A percentile compares a stretch with the other conserved stretches of the same genome.
Evolutionary conservation across 2,888 invertebrate genomes (phyloP).

Genomic region (Arctia plantaginis): DNA sequence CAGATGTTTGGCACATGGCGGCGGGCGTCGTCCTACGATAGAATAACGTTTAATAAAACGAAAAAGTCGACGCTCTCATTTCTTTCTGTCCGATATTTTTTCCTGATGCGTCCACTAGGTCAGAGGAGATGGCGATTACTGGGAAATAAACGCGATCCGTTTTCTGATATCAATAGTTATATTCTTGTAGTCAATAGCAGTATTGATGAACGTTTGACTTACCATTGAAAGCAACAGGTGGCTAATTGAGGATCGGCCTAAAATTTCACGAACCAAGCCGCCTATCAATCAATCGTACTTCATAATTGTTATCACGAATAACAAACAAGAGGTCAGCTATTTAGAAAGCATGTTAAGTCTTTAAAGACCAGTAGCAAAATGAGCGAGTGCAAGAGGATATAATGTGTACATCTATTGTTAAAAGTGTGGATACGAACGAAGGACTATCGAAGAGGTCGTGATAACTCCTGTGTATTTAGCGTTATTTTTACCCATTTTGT

Average conservation of each 20-base stretch:
- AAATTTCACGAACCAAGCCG: constrained; percentile 14
- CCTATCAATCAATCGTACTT: constrained; percentile 16
- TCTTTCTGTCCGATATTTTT: constrained; percentile 48
- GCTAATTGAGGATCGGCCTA: constrained; percentile 18
- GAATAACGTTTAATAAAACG: constrained; percentile 61
- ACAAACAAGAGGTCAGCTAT: background rate
- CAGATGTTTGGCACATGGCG: constrained; percentile 83
- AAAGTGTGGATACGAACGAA: too few relatives aligned
- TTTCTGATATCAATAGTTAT: constrained; percentile 7
- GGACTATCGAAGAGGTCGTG: too few relatives aligned
- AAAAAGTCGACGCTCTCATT: constrained; percentile 50
- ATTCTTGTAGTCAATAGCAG: constrained; percentile 15
- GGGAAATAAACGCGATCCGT: constrained; percentile 16
- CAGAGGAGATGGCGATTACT: constrained; percentile 35
- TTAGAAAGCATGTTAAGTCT: background rate
- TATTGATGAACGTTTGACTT: constrained; percentile 11
- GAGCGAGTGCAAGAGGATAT: too few relatives aligned
- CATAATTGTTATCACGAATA: constrained; percentile 5
- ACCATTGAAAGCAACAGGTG: constrained; percentile 20
- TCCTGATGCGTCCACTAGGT: constrained; percentile 45
- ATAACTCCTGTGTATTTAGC: too few relatives aligned
- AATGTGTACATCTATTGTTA: too few relatives aligned
- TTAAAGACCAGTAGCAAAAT: background rate
- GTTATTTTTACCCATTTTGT: too few relatives aligned
- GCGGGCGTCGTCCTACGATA: constrained; percentile 42